These are phyloP conservation scores for Cariama cristata DNA, from an alignment of 2,113 vertebrate genomes.

Conservation along the genomic window DNA sequence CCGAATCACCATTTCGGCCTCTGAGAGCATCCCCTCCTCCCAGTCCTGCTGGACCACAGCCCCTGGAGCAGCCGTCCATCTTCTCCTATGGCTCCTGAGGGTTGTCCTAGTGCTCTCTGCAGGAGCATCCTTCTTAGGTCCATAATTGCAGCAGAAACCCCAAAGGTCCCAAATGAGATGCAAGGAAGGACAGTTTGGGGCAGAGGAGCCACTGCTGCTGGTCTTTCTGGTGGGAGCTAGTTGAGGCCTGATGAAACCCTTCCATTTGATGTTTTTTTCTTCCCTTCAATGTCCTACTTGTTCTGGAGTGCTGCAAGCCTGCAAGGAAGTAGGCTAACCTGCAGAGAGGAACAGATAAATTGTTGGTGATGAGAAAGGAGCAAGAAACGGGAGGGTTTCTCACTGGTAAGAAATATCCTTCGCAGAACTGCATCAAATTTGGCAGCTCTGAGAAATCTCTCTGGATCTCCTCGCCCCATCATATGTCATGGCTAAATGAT, in stretches of 20 bases:
- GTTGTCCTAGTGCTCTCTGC: neutral
- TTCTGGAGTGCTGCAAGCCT: neutral
- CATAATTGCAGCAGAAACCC: neutral
- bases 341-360: constrained; percentile 11
- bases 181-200: neutral
- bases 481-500: constrained; percentile 17
- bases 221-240: neutral
- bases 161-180: neutral
- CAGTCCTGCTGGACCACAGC: neutral
- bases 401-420: constrained; percentile 45
- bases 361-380: constrained; percentile 20
- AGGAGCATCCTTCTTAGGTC: neutral
- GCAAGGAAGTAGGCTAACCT: constrained; percentile 31
- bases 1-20: neutral
- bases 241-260: neutral
- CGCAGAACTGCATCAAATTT: constrained; percentile 30
- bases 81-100: neutral
- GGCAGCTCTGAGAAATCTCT: constrained; percentile 52
- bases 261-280: neutral
- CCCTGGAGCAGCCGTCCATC: fast-evolving
- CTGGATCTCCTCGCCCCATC: constrained; percentile 32
- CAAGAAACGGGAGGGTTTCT: constrained; percentile 41
- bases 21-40: neutral
- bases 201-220: neutral
- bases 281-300: neutral